Evolutionary conservation across 2,113 vertebrate genomes (phyloP).

Genomic region (Oxygymnocypris stewartii): DNA sequence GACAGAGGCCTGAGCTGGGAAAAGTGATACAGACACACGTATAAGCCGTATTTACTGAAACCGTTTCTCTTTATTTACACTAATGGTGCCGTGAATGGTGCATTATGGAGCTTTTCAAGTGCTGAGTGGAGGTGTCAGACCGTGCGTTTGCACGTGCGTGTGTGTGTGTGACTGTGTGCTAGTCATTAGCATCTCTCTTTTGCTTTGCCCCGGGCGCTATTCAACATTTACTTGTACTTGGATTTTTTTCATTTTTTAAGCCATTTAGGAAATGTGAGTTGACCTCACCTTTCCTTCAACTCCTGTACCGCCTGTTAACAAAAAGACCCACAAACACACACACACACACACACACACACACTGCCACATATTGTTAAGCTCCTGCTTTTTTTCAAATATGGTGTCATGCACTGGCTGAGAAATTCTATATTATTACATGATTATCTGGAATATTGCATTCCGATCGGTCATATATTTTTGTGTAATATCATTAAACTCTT

Average conservation of each 20-base stretch:
- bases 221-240: conserved; percentile 61
- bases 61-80: conserved; percentile 62
- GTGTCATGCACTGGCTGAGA: background rate
- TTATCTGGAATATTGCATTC: background rate
- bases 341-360: conserved; percentile 23
- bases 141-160: conserved; percentile 21
- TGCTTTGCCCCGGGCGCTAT: conserved; percentile 63
- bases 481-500: background rate
- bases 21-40: conserved; percentile 50
- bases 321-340: conserved; percentile 36
- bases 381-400: background rate
- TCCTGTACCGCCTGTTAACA: conserved; percentile 22
- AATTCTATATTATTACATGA: background rate
- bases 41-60: conserved; percentile 51
- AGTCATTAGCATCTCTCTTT: conserved; percentile 52
- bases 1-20: conserved; percentile 62
- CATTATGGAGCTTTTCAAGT: conserved; percentile 59
- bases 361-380: background rate
- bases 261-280: conserved; percentile 61
- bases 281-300: conserved; percentile 55
- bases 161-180: conserved; percentile 27
- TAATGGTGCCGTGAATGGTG: conserved; percentile 56
- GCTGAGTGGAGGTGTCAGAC: conserved; percentile 60
- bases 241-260: conserved; percentile 60
- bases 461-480: background rate